These are phyloP conservation scores for Cephalopholis sonnerati DNA, from an alignment of 2,113 vertebrate species.

Conservation along the genomic window DNA sequence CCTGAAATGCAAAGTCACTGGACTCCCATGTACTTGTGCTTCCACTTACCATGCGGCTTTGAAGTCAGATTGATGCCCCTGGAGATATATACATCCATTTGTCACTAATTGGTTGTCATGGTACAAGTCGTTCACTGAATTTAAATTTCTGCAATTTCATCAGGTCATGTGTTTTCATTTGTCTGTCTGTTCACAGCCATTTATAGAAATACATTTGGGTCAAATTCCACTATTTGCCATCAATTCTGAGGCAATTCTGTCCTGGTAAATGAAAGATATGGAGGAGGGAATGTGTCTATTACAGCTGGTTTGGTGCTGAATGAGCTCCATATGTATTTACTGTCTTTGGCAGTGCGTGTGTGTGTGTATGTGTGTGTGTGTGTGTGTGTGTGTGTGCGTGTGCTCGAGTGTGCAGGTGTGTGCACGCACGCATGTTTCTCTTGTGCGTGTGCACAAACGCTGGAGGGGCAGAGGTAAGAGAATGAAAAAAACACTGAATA, in stretches of 20 bases:
- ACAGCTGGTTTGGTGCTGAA: conserved; percentile 70
- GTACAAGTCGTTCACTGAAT: conserved; percentile 46
- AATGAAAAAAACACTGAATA: conserved; percentile 36
- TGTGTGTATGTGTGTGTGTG: conserved; percentile 16
- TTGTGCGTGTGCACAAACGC: conserved; percentile 25
- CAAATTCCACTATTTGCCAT: conserved; percentile 74
- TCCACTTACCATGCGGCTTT: conserved; percentile 20
- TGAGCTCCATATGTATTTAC: conserved; percentile 74
- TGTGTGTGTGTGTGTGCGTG: not conserved
- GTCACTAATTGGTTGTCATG: conserved; percentile 60
- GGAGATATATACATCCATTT: conserved; percentile 48
- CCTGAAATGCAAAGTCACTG: conserved; percentile 18
- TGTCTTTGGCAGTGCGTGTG: conserved; percentile 30
- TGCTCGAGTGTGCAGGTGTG: conserved; percentile 7
- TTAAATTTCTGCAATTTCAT: conserved; percentile 65
- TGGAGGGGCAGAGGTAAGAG: conserved; percentile 11
- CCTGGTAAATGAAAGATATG: conserved; percentile 70
- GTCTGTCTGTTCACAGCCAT: conserved; percentile 57
- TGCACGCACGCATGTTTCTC: not conserved
- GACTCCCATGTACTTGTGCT: not conserved
- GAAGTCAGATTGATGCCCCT: conserved; percentile 38
- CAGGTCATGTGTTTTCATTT: conserved; percentile 71
- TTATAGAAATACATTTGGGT: conserved; percentile 66
- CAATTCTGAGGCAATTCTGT: conserved; percentile 73
- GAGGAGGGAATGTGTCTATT: conserved; percentile 71